Conservation (phyloP, 37 sponge, comb jelly and placozoan species). For the Geodia barretti region DNA sequence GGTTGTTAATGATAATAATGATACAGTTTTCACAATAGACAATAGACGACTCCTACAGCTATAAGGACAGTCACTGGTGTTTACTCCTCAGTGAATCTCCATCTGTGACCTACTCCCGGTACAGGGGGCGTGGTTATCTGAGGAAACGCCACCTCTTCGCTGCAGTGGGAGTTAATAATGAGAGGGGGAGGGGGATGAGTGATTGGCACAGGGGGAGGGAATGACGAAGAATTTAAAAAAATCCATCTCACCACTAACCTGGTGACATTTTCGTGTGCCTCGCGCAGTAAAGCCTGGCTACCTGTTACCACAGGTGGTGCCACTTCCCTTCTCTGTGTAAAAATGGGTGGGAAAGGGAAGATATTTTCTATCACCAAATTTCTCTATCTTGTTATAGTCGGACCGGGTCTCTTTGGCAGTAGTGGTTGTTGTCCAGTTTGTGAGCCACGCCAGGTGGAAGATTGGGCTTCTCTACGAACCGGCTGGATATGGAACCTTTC, state of each 20-base stretch:
- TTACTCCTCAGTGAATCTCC: too few relatives aligned
- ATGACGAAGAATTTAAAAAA: not conserved
- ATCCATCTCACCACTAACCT: not conserved
- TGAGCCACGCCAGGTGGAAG: slow-evolving; percentile 81
- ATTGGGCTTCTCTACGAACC: slow-evolving; percentile 73
- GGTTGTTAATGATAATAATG: too few relatives aligned
- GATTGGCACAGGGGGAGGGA: too few relatives aligned
- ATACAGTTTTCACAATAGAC: too few relatives aligned
- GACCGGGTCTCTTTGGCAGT: slow-evolving; percentile 61
- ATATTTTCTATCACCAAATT: too few relatives aligned
- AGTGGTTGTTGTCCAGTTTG: slow-evolving; percentile 74
- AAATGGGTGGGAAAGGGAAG: not conserved
- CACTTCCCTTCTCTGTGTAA: slow-evolving; percentile 27
- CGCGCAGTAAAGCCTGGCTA: slow-evolving; percentile 1
- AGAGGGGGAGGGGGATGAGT: not conserved
- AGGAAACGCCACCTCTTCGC: slow-evolving; percentile 54
- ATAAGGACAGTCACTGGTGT: too few relatives aligned
- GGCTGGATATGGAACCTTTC: slow-evolving; percentile 1
- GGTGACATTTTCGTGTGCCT: slow-evolving; percentile 12
- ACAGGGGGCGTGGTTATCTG: slow-evolving; percentile 64
- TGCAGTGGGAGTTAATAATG: slow-evolving; percentile 21
- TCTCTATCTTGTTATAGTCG: too few relatives aligned
- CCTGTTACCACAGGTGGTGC: slow-evolving; percentile 53
- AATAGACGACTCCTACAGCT: too few relatives aligned
- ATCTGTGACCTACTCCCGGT: slow-evolving; percentile 59